A percentile compares a stretch with the other conserved stretches of the same genome.
phyloP scores from a whole-genome alignment of 2,888 invertebrate genomes.

The Tenodera sinensis region DNA sequence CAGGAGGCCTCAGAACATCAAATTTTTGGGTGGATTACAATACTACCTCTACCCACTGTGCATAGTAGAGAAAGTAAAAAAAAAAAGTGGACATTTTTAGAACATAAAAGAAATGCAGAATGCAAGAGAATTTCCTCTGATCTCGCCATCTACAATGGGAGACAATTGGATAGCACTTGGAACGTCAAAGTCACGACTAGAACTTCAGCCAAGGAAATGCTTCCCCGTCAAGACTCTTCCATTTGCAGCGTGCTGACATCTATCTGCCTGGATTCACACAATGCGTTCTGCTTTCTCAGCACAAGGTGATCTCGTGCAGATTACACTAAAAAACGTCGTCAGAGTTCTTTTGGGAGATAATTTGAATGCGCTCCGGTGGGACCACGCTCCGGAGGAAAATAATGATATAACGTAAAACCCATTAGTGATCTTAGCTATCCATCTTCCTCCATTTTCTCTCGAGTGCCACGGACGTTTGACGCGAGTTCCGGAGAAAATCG shows the following conservation, averaged over 20 bases:
- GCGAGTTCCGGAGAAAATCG: background rate
- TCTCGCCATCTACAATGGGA: background rate
- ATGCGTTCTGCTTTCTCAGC: background rate
- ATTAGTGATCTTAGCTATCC: background rate
- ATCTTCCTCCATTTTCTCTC: background rate
- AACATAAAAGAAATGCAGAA: no score
- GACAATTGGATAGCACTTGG: background rate
- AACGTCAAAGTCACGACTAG: background rate
- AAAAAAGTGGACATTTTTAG: no score
- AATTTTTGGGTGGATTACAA: no score
- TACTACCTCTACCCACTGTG: no score
- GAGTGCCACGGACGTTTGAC: background rate
- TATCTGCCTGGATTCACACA: background rate
- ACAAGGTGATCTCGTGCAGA: background rate
- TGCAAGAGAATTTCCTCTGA: background rate
- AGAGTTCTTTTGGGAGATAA: background rate
- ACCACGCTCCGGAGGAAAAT: background rate
- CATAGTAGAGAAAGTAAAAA: no score
- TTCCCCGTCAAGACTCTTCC: background rate
- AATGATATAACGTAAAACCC: background rate
- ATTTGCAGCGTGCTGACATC: background rate
- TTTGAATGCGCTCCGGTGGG: background rate
- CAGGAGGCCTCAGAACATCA: no score
- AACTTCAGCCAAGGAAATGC: background rate
- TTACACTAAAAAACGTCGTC: background rate